These are phyloP conservation scores for Drosophila longiperda DNA, from an alignment of 2,888 invertebrate genomes.

Conservation along the genomic window DNA sequence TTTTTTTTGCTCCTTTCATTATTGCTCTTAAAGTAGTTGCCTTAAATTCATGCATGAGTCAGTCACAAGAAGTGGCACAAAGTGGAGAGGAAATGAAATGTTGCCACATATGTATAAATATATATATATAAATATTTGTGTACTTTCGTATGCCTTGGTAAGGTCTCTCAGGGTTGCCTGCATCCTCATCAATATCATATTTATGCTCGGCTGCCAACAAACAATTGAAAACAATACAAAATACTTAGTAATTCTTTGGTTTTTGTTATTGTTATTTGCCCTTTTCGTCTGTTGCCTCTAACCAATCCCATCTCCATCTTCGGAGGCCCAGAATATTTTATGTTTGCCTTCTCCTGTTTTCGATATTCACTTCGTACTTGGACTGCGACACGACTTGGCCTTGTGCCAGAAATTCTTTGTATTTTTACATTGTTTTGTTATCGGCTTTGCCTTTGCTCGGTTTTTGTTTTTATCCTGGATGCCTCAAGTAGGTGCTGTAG, in stretches of 20 bases:
- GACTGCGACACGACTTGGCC: constrained; percentile 60
- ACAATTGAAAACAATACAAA: constrained; percentile 81
- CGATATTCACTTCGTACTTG: constrained; percentile 50
- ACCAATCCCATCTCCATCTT: background rate
- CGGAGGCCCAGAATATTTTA: constrained; percentile 49
- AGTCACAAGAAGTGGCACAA: background rate
- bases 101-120: background rate
- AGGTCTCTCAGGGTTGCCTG: constrained; percentile 41
- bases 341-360: constrained; percentile 37
- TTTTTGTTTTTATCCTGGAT: constrained; percentile 57
- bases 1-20: background rate
- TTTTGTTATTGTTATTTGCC: constrained; percentile 54
- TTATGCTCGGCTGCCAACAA: constrained; percentile 80
- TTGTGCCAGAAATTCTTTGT: constrained; percentile 68
- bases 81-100: background rate
- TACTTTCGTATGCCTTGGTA: constrained; percentile 1
- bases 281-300: background rate
- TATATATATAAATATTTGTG: background rate
- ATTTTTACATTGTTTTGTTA: constrained; percentile 53
- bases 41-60: constrained; percentile 38
- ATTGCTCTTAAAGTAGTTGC: constrained; percentile 15
- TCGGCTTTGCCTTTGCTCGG: constrained; percentile 42
- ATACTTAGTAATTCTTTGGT: constrained; percentile 76
- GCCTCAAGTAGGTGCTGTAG: constrained; percentile 21
- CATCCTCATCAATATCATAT: constrained; percentile 74